These are phyloP conservation scores for Chrysotoxum bicinctum DNA, from an alignment of 2,888 invertebrate species.

Conservation along the genomic window DNA sequence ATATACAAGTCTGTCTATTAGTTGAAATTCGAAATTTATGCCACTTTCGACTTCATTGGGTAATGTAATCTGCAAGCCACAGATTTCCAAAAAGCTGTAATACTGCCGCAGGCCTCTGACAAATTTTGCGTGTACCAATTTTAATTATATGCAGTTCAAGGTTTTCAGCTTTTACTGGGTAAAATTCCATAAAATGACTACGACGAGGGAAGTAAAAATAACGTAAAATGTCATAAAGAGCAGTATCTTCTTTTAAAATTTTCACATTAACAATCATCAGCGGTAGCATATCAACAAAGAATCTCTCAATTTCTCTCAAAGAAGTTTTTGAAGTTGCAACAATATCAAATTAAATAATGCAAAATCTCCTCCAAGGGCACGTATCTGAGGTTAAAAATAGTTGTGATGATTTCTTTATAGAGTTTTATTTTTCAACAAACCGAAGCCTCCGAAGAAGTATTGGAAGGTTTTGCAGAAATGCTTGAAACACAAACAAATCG, in stretches of 20 bases:
- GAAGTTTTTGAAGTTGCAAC: not conserved
- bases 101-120: not conserved
- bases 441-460: not conserved
- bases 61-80: not conserved
- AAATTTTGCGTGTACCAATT: not conserved
- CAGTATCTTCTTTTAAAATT: not conserved
- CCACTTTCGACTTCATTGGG: not conserved
- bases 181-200: too few species aligned
- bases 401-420: too few species aligned
- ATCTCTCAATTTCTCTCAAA: not conserved
- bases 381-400: not conserved
- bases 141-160: not conserved
- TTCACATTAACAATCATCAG: not conserved
- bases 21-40: not conserved
- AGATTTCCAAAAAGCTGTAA: not conserved
- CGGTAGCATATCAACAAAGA: not conserved
- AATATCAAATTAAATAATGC: conserved; percentile 1
- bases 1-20: not conserved
- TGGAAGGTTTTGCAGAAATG: not conserved
- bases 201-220: not conserved
- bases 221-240: not conserved
- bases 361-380: not conserved
- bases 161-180: not conserved
- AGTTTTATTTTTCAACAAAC: not conserved
- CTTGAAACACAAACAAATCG: not conserved